phyloP scores from a whole-genome alignment of 2,888 invertebrate genomes.

The Polyommatus iphigenia region DNA sequence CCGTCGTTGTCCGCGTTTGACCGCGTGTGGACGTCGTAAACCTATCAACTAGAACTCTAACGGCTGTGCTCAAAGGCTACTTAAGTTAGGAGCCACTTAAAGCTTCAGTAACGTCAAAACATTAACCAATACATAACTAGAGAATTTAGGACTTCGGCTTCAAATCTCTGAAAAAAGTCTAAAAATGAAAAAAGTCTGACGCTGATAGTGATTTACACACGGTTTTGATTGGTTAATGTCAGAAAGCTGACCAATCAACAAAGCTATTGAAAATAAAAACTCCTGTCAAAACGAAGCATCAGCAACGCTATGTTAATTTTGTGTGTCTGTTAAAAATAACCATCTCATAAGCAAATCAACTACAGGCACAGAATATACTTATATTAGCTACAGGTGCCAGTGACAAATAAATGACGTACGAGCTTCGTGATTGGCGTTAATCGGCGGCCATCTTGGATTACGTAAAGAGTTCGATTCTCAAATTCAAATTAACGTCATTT shows the following conservation, averaged over 20 bases:
- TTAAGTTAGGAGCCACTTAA: not conserved
- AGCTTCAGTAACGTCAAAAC: not conserved
- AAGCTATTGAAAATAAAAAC: no score
- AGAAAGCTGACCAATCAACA: no score
- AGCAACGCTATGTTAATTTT: no score
- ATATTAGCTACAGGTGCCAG: conserved; percentile 59
- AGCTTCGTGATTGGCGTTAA: conserved; percentile 69
- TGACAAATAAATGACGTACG: conserved; percentile 65
- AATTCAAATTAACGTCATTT: conserved; percentile 22
- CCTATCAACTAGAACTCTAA: conserved; percentile 59
- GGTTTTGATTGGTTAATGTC: no score
- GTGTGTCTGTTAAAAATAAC: no score
- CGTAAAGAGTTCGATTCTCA: conserved; percentile 43
- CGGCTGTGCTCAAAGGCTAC: not conserved
- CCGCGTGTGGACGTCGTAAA: conserved; percentile 76
- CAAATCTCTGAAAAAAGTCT: no score
- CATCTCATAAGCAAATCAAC: conserved; percentile 75
- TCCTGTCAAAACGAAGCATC: no score
- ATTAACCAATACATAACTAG: no score
- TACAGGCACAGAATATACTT: no score
- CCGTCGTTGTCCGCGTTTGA: conserved; percentile 76
- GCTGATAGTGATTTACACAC: no score
- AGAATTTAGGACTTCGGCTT: no score
- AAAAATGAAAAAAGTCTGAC: no score
- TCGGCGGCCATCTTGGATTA: conserved; percentile 69